Base-by-base conservation (phyloP, 2,888 invertebrate species). In the Drosophila macrothrix region DNA sequence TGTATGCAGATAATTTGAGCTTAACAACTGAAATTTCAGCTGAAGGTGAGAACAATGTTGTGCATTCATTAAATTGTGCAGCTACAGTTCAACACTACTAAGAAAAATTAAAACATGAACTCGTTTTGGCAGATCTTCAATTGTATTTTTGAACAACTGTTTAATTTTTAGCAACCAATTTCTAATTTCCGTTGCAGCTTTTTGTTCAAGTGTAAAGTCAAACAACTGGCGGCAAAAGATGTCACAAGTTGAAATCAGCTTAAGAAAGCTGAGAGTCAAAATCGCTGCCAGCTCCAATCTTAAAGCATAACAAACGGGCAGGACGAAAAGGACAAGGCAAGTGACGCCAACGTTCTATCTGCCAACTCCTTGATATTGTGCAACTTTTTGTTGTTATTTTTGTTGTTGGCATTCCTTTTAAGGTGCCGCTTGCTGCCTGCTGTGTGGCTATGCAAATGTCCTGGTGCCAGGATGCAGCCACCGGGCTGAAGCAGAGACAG, bases 211-310 rank as follows among this genome's bases (percentile, higher is more conserved):
- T 43, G 58, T 19, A 19, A 56, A 49, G 60, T n/a, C 50, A 35
- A 56, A 52, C 14, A 19, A 52, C 77, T 66, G 25, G 41, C 62
- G 65, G 79, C 65, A 22, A n/a, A 59, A 68, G 67, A 28, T 31
- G 68, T 66, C 19, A 22, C 73, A 87, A 83, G 77, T 83, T 71
- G 59, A 88, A 88, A 88, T 83, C 88, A 77, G 90, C 86, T 87
- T 90, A 83, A 73, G 78, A 75, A 83, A 88, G 71, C 77, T 76
- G 67, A 63, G 70, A 54, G 31, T 10, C 35, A 37, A 46, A 72
- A 73, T 55, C 58, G 66, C 56, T 68, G 56, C 52, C 33, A 41
- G 58, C 65, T 28, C 33, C 46, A 72, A 75, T 78, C 83, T 76
- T 80, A 54, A 73, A 73, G 58, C 62, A 72, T 43, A 72, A 53